Percentiles rank a stretch among this genome's conserved stretches.
Evolutionary conservation across 2,797 vertebrate species (phyloP).

Genomic region (Lutjanus campechanus): DNA sequence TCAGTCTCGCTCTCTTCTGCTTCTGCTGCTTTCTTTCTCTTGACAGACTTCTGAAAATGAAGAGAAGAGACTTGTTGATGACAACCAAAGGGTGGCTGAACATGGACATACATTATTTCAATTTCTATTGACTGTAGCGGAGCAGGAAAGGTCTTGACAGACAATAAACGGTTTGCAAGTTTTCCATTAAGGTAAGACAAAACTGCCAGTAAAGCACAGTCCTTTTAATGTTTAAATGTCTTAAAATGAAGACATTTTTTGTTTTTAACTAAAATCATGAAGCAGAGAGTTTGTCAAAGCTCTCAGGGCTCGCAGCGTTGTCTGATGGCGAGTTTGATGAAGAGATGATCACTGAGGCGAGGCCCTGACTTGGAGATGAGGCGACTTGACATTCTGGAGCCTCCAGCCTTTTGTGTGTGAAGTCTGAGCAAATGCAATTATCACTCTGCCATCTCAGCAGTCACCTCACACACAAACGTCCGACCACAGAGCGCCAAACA

Average conservation of each 20-base stretch:
- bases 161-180: background rate
- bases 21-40: constrained; percentile 72
- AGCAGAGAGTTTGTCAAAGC: constrained; percentile 32
- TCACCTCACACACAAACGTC: background rate
- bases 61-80: background rate
- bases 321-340: constrained; percentile 5
- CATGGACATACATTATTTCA: background rate
- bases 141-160: background rate
- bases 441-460: constrained; percentile 29
- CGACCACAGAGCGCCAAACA: constrained; percentile 12
- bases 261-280: constrained; percentile 2
- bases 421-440: constrained; percentile 58
- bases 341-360: constrained; percentile 41
- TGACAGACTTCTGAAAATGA: constrained; percentile 63
- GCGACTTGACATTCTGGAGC: background rate
- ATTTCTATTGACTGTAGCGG: background rate
- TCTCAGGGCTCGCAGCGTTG: constrained; percentile 21
- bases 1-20: constrained; percentile 49
- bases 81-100: background rate
- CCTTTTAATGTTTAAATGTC: background rate
- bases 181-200: background rate
- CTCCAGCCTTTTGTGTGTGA: constrained; percentile 30
- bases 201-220: background rate
- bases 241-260: background rate
- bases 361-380: background rate